A percentile compares a stretch with the other conserved stretches of the same genome.
Conservation (phyloP, 2,888 invertebrate species). For the Phalangium opilio region DNA sequence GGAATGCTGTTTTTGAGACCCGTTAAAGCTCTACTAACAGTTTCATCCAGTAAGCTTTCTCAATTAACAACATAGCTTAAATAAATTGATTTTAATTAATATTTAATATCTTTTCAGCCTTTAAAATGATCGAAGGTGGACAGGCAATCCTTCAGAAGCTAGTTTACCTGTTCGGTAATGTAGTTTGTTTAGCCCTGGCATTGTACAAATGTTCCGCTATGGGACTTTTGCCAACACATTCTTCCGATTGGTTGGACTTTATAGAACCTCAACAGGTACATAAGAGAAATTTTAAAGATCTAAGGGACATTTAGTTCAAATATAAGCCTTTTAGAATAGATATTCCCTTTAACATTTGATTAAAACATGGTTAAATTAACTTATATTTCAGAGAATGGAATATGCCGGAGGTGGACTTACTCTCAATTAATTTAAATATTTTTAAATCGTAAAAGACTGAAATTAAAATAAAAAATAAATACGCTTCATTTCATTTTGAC, state of each 20-base stretch:
- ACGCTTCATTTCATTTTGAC: too few relatives aligned
- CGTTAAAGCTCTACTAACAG: slow-evolving; percentile 81
- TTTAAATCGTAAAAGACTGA: too few relatives aligned
- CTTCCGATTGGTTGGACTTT: slow-evolving; percentile 97
- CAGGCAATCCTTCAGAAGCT: slow-evolving; percentile 80
- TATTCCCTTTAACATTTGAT: too few relatives aligned
- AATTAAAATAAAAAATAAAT: too few relatives aligned
- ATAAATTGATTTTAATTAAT: not conserved
- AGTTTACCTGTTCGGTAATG: slow-evolving; percentile 81
- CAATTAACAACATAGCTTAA: too few relatives aligned
- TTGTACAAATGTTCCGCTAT: slow-evolving; percentile 95
- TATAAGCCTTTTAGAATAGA: too few relatives aligned
- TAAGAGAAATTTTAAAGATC: too few relatives aligned
- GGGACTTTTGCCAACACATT: slow-evolving; percentile 90
- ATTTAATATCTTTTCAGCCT: slow-evolving; percentile 37
- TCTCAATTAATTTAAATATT: too few relatives aligned
- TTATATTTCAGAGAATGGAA: too few relatives aligned
- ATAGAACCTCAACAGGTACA: slow-evolving; percentile 65
- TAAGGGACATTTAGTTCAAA: too few relatives aligned
- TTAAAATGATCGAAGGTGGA: slow-evolving; percentile 87
- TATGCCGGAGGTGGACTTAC: too few relatives aligned
- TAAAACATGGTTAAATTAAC: too few relatives aligned
- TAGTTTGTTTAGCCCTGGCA: slow-evolving; percentile 77
- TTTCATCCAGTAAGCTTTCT: slow-evolving; percentile 38
- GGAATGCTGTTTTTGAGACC: slow-evolving; percentile 95